Base-by-base conservation (phyloP, 2,113 vertebrate species). In the Phalacrocorax pelagicus region DNA sequence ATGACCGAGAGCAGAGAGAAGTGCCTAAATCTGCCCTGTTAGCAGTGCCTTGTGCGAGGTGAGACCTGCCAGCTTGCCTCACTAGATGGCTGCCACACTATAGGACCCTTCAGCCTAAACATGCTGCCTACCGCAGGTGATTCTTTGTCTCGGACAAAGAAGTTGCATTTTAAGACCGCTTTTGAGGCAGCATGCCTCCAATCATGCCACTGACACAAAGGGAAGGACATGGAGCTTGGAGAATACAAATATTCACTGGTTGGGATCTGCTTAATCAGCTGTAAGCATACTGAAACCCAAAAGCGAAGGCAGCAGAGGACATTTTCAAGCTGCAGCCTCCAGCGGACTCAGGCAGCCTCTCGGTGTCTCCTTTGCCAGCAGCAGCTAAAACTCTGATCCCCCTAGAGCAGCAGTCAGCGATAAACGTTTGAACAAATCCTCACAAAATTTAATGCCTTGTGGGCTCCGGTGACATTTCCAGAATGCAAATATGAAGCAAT, bases 371-470 rank as follows among this genome's bases (percentile, higher is more conserved):
- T 51, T 57, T 74, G 74, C 82, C 82, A 85, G 84, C 38, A 87
- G 58, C 38, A 84, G 54, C 65, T 78, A 54, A 81, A 80, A 73
- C 38, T 38, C 65, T 9, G 6, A 24, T 85, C 49, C 69, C 73
- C 79, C 40, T 42, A 67, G 66, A 86, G 77, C 67, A 75, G 40
- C 40, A 62, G 59, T 27, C 61, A 62, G 67, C 2, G 47, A 80
- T 89, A 93, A 92, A 81, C 4, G 24, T 75, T 90, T 86, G 85
- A 83, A 75, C 81, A 93, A 92, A 87, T 54, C 67, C 81, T 83
- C 26, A 3, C 77, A 89, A 79, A 88, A 94, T 70, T 67, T 42
- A 72, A 89, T 81, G 87, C 72, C 80, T 91, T 67, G 46, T 3
- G 5, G 81, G 84, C 71, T 86, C 81, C 1, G 2, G 44, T 78